Conservation (phyloP, 1,140 invertebrate genomes). For the Nephotettix cincticeps region DNA sequence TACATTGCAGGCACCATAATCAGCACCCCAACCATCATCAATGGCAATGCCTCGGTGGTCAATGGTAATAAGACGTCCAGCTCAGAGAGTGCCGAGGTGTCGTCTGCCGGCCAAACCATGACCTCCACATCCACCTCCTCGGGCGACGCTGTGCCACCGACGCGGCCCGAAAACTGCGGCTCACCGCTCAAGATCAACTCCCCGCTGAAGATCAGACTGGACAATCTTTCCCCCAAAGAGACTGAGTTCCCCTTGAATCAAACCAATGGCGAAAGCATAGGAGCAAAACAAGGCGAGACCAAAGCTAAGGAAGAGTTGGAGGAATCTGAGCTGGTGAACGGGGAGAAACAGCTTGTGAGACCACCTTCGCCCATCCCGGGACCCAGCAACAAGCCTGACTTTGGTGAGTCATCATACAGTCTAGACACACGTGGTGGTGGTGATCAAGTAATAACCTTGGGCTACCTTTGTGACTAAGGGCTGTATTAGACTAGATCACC, state of each 20-base stretch:
- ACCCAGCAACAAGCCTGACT: constrained; percentile 40
- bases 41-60: constrained; percentile 22
- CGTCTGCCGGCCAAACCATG: not conserved
- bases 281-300: not conserved
- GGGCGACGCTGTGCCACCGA: not conserved
- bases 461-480: no score
- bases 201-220: constrained; percentile 21
- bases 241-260: constrained; percentile 5
- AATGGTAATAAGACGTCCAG: constrained; percentile 25
- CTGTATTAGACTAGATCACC: no score
- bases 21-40: constrained; percentile 29
- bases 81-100: not conserved
- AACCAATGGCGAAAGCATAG: not conserved
- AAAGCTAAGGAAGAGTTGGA: not conserved
- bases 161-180: not conserved
- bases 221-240: constrained; percentile 20
- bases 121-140: not conserved
- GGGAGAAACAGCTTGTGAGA: constrained; percentile 31
- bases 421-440: no score
- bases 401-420: constrained; percentile 35
- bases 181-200: constrained; percentile 10
- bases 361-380: constrained; percentile 39
- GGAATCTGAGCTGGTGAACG: not conserved
- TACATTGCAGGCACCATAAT: not conserved
- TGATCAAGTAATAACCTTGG: no score